Base-by-base conservation (phyloP, 1,140 invertebrate species). In the Procambarus virginalis region DNA sequence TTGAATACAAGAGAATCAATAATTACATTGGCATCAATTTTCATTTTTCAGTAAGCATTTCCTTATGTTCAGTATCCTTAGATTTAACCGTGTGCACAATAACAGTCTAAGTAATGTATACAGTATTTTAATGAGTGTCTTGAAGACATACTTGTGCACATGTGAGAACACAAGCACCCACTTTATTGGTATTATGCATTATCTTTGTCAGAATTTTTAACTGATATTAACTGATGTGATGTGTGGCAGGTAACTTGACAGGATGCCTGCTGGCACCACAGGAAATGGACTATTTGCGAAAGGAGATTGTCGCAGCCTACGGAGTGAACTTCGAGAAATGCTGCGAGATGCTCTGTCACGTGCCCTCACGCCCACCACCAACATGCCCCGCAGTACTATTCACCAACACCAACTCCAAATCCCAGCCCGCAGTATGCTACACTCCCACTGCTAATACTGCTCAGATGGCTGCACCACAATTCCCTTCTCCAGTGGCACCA, bases 261-360 rank as follows among this genome's bases (percentile, higher is more conserved):
- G 91, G 92, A 2, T 89, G 89, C 22, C 78, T 92, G 60, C 82
- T 93, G 46, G 90, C 92, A 14, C 86, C 85, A 5, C 87, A 92
- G 55, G 94, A 94, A 55, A 86, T 94, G 58, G 94, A 94, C 51
- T 92, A 92, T 48, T 77, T 94, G 75, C 94, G 94, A 86, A 89
- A 93, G 80, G 94, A 94, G 58, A 93, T 94, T 22, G 92, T 94
- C 1, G 85, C 20, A 93, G 92, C 75, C 86, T 94, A 12, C 92
- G 93, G 22, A 86, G 91, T 22, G 94, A 94, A 51, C 84, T 91
- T 5, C 70, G 85, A 20, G 90, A 91, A 20, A 83, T 91, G 90
- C 89, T 94, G 34, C 91, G 93, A 12, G 92, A 93, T n/a, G 90
- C 93, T 22, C 82, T 93, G 2, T 49, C 84, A 48, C 79, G 85